Conservation (phyloP, 2,888 invertebrate genomes). For the Selenia dentaria region DNA sequence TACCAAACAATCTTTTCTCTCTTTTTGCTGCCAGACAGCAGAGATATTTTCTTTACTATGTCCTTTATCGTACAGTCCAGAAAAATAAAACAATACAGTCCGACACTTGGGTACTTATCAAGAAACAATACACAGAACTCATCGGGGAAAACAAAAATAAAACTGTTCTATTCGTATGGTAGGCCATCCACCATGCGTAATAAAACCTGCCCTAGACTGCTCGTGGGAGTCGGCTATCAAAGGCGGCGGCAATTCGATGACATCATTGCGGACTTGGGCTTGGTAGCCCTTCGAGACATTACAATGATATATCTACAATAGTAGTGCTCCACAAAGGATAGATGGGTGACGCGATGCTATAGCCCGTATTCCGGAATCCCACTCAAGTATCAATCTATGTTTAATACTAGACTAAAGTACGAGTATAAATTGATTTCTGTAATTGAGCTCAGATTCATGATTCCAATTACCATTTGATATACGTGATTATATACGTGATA, state of each 20-base stretch:
- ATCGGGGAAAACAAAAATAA: constrained; percentile 6
- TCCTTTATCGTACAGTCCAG: too few species aligned
- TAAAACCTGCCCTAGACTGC: constrained; percentile 20
- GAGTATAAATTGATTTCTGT: too few species aligned
- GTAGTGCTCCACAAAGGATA: neutral
- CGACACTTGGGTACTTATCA: neutral
- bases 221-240: constrained; percentile 26
- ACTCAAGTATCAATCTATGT: too few species aligned
- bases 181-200: constrained; percentile 10
- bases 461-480: too few species aligned
- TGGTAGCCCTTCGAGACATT: constrained; percentile 23
- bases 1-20: too few species aligned
- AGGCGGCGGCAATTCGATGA: constrained; percentile 29
- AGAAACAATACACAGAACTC: constrained; percentile 1
- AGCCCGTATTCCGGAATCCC: too few species aligned
- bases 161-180: constrained; percentile 11
- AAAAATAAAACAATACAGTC: neutral
- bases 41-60: too few species aligned
- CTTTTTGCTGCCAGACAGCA: too few species aligned
- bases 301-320: constrained; percentile 16
- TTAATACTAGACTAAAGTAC: too few species aligned
- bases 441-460: too few species aligned
- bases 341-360: too few species aligned
- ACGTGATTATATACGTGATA: too few species aligned
- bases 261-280: constrained; percentile 26